Evolutionary conservation across 2,888 invertebrate species (phyloP).

Genomic region (Hesperia comma): DNA sequence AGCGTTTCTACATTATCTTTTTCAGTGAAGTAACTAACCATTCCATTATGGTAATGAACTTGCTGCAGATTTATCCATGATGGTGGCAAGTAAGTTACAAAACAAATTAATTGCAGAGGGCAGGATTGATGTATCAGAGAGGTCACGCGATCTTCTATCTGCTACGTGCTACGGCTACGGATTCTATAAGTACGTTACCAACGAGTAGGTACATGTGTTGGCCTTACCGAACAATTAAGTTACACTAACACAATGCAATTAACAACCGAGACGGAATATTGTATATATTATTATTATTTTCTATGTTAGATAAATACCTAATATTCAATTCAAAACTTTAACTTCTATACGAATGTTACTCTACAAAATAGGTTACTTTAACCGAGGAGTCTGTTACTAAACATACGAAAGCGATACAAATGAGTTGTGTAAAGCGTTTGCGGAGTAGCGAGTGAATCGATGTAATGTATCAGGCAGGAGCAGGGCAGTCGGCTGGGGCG

Average conservation of each 20-base stretch:
- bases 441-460: slow-evolving; percentile 54
- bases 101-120: slow-evolving; percentile 6
- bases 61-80: slow-evolving; percentile 1
- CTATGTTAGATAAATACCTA: too few species aligned
- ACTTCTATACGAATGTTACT: neutral
- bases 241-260: too few species aligned
- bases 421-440: slow-evolving; percentile 43
- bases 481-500: slow-evolving; percentile 51
- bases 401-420: slow-evolving; percentile 29
- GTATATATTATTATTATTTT: too few species aligned
- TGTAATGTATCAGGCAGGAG: slow-evolving; percentile 54
- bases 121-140: slow-evolving; percentile 1
- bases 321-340: too few species aligned
- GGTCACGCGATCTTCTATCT: slow-evolving; percentile 17
- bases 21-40: neutral
- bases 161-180: slow-evolving; percentile 24
- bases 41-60: neutral
- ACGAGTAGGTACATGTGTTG: too few species aligned
- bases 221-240: too few species aligned
- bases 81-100: neutral
- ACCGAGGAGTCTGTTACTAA: slow-evolving; percentile 8
- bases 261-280: too few species aligned
- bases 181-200: neutral
- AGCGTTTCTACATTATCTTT: too few species aligned
- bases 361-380: neutral